These are phyloP conservation scores for Oreotrochilus melanogaster DNA, from an alignment of 2,113 vertebrate genomes.

Conservation along the genomic window DNA sequence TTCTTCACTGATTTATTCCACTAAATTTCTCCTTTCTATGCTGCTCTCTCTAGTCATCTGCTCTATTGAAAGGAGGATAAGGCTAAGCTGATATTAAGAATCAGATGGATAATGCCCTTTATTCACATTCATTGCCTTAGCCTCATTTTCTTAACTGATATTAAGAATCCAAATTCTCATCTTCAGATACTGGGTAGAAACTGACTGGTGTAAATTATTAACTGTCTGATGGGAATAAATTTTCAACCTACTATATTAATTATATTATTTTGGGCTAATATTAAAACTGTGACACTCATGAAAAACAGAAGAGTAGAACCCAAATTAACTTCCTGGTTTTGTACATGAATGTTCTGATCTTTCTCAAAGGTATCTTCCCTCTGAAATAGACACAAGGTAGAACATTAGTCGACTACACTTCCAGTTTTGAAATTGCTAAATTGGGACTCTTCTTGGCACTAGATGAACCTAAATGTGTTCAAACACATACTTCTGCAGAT, in stretches of 20 bases:
- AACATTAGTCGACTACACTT: neutral
- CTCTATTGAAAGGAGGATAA: neutral
- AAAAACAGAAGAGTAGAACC: neutral
- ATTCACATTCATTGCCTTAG: neutral
- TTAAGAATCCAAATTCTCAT: neutral
- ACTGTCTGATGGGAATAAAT: neutral
- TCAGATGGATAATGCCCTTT: too few relatives aligned
- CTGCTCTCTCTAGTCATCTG: neutral
- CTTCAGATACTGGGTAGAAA: neutral
- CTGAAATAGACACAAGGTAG: neutral
- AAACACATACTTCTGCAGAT: neutral
- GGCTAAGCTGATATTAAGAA: too few relatives aligned
- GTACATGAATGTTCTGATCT: neutral
- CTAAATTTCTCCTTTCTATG: neutral
- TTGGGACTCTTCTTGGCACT: neutral
- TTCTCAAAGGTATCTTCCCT: neutral
- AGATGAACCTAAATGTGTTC: neutral
- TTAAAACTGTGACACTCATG: neutral
- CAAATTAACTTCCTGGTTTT: neutral
- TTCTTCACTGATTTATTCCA: neutral
- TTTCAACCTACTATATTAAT: neutral
- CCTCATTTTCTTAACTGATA: neutral
- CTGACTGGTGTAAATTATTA: neutral
- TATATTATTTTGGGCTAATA: neutral
- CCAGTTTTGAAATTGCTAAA: neutral